These are phyloP conservation scores for Drosophila bipectinata DNA, from an alignment of 1,140 invertebrate genomes.

Conservation along the genomic window DNA sequence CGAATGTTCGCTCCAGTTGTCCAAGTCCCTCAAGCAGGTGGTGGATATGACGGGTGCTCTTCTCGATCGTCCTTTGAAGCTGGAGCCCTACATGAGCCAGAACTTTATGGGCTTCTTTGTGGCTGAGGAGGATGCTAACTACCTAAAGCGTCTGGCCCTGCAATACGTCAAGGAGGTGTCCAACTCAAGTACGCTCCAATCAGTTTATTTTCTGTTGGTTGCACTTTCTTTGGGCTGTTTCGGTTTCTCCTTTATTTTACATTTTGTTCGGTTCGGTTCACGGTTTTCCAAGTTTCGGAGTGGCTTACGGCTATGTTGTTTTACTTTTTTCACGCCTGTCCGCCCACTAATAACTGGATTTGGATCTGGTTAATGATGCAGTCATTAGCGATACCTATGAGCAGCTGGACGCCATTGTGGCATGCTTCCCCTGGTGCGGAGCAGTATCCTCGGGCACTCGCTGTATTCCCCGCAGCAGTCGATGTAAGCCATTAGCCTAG, in stretches of 20 bases:
- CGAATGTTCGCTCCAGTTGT: slow-evolving; percentile 88
- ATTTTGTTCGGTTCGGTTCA: slow-evolving; percentile 46
- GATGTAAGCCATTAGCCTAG: slow-evolving; percentile 74
- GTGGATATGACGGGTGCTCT: slow-evolving; percentile 87
- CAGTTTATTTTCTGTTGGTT: slow-evolving; percentile 36
- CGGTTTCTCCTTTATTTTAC: slow-evolving; percentile 38
- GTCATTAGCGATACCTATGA: slow-evolving; percentile 87
- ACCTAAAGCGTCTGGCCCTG: slow-evolving; percentile 89
- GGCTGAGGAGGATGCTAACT: slow-evolving; percentile 90
- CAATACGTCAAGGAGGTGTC: slow-evolving; percentile 91
- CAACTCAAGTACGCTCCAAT: slow-evolving; percentile 86
- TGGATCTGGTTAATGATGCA: slow-evolving; percentile 51
- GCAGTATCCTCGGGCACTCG: slow-evolving; percentile 81
- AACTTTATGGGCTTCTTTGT: slow-evolving; percentile 96
- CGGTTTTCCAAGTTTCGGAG: slow-evolving; percentile 47
- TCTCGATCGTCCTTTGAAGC: slow-evolving; percentile 86
- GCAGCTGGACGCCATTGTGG: slow-evolving; percentile 88
- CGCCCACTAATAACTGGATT: slow-evolving; percentile 49
- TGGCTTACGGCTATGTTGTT: slow-evolving; percentile 72
- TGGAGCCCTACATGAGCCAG: slow-evolving; percentile 92
- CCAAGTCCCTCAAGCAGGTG: slow-evolving; percentile 88
- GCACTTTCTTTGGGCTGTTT: slow-evolving; percentile 57
- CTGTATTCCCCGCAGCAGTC: slow-evolving; percentile 83
- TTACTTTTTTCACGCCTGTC: slow-evolving; percentile 59
- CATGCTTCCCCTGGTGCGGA: slow-evolving; percentile 89